These are phyloP conservation scores for Drosophila setosimentum DNA, from an alignment of 2,888 invertebrate species.

Conservation along the genomic window DNA sequence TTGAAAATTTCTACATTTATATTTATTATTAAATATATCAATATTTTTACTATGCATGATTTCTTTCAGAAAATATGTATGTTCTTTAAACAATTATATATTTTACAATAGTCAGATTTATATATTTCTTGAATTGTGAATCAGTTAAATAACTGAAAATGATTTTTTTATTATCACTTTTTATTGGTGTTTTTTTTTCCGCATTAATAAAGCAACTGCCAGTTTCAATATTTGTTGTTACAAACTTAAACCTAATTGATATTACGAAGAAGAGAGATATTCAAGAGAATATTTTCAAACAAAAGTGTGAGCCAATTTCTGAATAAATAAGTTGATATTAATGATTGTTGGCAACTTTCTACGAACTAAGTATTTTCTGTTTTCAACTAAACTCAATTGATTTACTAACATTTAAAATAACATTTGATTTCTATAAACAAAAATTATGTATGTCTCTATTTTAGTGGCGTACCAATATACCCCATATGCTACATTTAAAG, in stretches of 20 bases:
- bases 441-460: neutral
- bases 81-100: neutral
- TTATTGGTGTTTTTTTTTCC: neutral
- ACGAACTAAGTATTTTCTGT: too few relatives aligned
- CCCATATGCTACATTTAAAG: constrained; percentile 23
- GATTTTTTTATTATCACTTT: rapidly evolving
- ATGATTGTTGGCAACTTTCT: neutral
- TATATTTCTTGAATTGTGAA: neutral
- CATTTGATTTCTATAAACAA: neutral
- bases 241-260: neutral
- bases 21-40: neutral
- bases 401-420: too few relatives aligned
- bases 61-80: neutral
- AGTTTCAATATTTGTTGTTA: neutral
- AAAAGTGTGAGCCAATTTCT: neutral
- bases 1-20: neutral
- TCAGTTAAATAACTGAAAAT: neutral
- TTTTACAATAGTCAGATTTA: neutral
- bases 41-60: neutral
- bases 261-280: neutral
- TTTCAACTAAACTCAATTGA: too few relatives aligned
- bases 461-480: neutral
- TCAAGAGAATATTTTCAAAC: neutral
- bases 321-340: neutral
- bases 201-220: neutral